Base-by-base conservation (phyloP, 53 echinoderm and acorn worm species). In the Crossaster papposus region DNA sequence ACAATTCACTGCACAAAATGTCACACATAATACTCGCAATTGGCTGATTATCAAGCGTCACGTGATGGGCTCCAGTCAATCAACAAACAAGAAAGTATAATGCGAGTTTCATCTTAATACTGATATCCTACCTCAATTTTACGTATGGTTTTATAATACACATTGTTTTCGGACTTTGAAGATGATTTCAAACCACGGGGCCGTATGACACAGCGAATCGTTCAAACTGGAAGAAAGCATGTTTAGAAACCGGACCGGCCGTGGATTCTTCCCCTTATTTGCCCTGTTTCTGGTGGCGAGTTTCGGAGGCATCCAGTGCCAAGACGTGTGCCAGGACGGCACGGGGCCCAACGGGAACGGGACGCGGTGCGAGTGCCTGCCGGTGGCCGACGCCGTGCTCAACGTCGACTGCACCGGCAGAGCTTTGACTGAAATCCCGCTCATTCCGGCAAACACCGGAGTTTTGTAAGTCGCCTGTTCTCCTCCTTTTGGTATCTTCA, bases 381-480 rank as follows among this genome's bases (percentile, higher is more conserved):
- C 26, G 51, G 1, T 68, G 22, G 3, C 71, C 9, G 44, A 5
- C 51, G 65, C 51, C 18, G 55, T 30, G 62, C 26, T 65, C 24
- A 64, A 38, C 84, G 72, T 83, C 30, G 51, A 83, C 72, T 83
- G 84, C 72, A 51, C 71, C 26, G 30, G 30, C 31, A 18, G 51
- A 30, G 28, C 44, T n/a, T 30, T 72, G 71, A 30, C 30, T 3
- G 12, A 37, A 1, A 50, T 83, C 64, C 84, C 54, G 6, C 14
- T 17, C 30, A 38, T 83, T 29, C 84, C 84, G 1, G 12, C 32
- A 2, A 51, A 83, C 31, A 72, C 72, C 5, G 70, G 17, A 28
- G 84, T 83, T 10, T 32, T 83, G 84, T 83, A 72, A 83, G 84
- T 83, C 29, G 13, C 26, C 68, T 65, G 8, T 35, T 37, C 7